These are phyloP conservation scores for Mormyrus lacerda DNA, from an alignment of 2,113 vertebrate species.

Conservation along the genomic window DNA sequence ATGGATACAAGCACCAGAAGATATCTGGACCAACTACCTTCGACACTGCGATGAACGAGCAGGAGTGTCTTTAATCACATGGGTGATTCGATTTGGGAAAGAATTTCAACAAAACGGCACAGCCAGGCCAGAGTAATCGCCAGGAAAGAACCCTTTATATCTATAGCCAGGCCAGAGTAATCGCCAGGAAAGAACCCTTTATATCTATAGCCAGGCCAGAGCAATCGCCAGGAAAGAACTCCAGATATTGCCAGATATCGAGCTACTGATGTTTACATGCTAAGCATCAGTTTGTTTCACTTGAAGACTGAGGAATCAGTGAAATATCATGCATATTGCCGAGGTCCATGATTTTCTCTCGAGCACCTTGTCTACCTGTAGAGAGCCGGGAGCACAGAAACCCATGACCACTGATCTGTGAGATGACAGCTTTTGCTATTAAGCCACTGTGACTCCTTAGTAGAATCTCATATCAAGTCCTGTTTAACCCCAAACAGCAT, in stretches of 20 bases:
- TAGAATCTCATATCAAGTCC: neutral
- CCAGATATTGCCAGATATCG: neutral
- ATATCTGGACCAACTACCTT: neutral
- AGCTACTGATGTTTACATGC: neutral
- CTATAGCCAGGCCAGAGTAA: neutral
- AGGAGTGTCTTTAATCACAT: neutral
- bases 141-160: neutral
- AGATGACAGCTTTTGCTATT: neutral
- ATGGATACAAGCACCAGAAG: neutral
- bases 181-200: neutral
- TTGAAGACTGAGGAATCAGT: neutral
- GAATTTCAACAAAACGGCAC: neutral
- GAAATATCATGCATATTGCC: neutral
- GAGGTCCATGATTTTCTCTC: neutral
- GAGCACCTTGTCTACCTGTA: neutral
- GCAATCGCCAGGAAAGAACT: neutral
- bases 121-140: neutral
- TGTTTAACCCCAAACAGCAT: neutral
- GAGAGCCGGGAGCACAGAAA: neutral
- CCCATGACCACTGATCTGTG: neutral
- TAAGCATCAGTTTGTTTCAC: neutral
- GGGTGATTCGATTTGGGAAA: neutral
- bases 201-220: neutral
- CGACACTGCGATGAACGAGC: neutral
- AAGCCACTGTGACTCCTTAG: neutral